Base-by-base conservation (phyloP, 1,140 invertebrate species). In the Prorops nasuta region DNA sequence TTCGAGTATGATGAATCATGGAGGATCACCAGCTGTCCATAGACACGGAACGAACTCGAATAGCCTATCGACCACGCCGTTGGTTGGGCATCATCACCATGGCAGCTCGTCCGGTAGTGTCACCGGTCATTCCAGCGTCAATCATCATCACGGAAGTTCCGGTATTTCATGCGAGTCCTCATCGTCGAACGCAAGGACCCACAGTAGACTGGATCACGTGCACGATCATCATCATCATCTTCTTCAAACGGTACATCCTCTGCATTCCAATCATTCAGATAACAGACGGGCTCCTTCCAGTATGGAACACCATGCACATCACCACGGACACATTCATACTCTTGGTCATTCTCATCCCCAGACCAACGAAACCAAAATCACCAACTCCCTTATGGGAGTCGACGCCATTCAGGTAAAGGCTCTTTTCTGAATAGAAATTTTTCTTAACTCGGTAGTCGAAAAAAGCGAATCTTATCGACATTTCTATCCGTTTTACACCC, bases 111-210 rank as follows among this genome's bases (percentile, higher is more conserved):
- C 45, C 28, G 67, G 49, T 43, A 41, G 32, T 10, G 43, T 48
- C 31, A 42, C 48, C 39, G 47, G 58, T n/a, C 39, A 53, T 28
- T 48, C 65, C 28, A 54, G 48, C 24, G 52, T 56, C 6, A 72
- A 67, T 51, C 68, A 73, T 51, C 72, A 72, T 47, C 66, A 66
- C 39, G 61, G 64, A 21, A 63, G 60, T n/a, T 72, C 69, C 19
- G 70, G 69, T 2, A 64, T 71, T 36, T 74, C 72, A 1, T 72
- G 64, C 40, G 72, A 74, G 17, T 74, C 70, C 8, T 69, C 70
- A 2, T 65, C 70, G 32, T 71, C 71, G 3, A 71, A 64, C 42
- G 54, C 63, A 12, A 71, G 66, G 20, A 60, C 66, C 3, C 71
- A 71, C 40, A 71, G 66, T 20, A 60, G 67, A 18, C 18, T 69